Conservation (phyloP, 2,113 vertebrate species). For the Setophaga kirtlandii region DNA sequence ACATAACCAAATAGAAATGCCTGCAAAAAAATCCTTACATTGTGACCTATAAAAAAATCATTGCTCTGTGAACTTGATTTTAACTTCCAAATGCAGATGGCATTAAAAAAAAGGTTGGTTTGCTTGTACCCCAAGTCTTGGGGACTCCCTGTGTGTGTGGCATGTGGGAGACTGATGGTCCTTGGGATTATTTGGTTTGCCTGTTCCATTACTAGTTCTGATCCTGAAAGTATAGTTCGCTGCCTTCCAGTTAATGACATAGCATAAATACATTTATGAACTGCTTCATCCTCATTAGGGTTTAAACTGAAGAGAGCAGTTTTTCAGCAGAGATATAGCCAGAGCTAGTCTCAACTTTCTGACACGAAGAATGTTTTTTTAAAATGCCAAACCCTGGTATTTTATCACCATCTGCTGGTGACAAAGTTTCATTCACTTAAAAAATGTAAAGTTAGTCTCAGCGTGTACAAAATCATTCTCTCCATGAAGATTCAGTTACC, state of each 20-base stretch:
- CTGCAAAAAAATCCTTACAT: background rate
- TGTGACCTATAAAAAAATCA: background rate
- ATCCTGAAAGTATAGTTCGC: background rate
- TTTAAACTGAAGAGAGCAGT: background rate
- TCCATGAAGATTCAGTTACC: background rate
- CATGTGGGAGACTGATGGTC: background rate
- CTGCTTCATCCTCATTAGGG: background rate
- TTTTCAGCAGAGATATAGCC: background rate
- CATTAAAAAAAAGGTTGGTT: background rate
- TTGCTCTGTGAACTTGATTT: background rate
- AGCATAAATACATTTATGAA: background rate
- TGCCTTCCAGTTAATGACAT: background rate
- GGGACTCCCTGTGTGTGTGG: too few species aligned
- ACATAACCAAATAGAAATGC: background rate
- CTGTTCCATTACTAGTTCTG: background rate
- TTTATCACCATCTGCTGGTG: slow-evolving; percentile 61
- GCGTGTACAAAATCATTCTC: background rate
- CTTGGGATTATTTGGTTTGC: background rate
- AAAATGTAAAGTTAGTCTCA: background rate
- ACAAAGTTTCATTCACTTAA: background rate
- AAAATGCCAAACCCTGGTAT: background rate
- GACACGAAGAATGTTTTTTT: fast-evolving
- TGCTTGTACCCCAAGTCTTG: background rate
- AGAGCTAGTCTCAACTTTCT: background rate
- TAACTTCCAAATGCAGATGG: background rate